Base-by-base conservation (phyloP, 2,888 invertebrate genomes). In the Altica lythri region DNA sequence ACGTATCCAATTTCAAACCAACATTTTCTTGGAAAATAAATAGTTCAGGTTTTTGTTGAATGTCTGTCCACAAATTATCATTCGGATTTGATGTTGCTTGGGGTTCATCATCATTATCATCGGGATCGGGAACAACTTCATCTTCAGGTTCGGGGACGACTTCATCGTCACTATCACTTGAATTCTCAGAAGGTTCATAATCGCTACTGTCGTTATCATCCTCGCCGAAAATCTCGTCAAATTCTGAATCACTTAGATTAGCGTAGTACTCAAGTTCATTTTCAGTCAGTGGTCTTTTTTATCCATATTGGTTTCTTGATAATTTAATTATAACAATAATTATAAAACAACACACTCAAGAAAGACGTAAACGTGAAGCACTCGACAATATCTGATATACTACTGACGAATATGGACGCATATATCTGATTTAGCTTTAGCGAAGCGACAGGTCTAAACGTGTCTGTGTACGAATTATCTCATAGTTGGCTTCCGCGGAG, bases 391-490 rank as follows among this genome's bases (percentile, higher is more conserved):
- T 37, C 16, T 37, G 4, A 27, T 8, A 27, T 27, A 27, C 40
- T 43, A 49, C 43, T 54, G 48, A 54, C 42, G 47, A 53, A 48
- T 50, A 44, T 55, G 32, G 37, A 44, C 30, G 49, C 50, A 22
- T 44, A 55, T 55, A 16, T 32, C 6, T 49, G 50, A 50, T 38
- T 48, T 38, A 48, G 27, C 47, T 43, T 17, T 43, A 43, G 16
- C 16, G 47, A 37, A n/a, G n/a, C n/a, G n/a, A n/a, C n/a, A n/a
- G n/a, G n/a, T n/a, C n/a, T n/a, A n/a, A n/a, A n/a, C n/a, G n/a
- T n/a, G n/a, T n/a, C n/a, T n/a, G n/a, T n/a, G n/a, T n/a, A n/a
- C n/a, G n/a, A n/a, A n/a, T n/a, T n/a, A n/a, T n/a, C n/a, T n/a
- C n/a, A n/a, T n/a, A n/a, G n/a, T n/a, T n/a, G n/a, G n/a, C n/a